These are phyloP conservation scores for Epistrophe grossulariae DNA, from an alignment of 2,888 invertebrate genomes.

Conservation along the genomic window DNA sequence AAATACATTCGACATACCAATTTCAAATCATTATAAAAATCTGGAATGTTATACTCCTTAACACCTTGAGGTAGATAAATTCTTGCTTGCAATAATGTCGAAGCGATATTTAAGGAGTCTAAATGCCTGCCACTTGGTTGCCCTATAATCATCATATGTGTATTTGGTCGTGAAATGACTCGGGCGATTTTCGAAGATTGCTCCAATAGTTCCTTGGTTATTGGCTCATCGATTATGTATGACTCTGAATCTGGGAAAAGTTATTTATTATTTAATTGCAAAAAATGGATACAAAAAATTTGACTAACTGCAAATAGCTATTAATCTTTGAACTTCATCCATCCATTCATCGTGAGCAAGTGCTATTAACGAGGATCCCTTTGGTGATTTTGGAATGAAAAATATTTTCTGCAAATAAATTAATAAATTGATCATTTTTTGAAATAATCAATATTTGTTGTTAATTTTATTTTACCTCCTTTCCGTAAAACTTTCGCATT, in stretches of 20 bases:
- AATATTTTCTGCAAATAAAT: conserved; percentile 80
- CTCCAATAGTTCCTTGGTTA: conserved; percentile 88
- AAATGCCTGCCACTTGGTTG: conserved; percentile 92
- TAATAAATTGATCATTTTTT: not conserved
- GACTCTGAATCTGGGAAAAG: conserved; percentile 86
- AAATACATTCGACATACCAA: conserved; percentile 84
- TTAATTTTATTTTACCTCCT: conserved; percentile 79
- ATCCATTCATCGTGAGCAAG: conserved; percentile 87
- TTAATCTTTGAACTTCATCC: conserved; percentile 86
- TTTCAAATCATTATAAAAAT: conserved; percentile 92
- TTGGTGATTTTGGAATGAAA: conserved; percentile 80
- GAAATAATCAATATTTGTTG: not conserved
- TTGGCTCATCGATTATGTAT: conserved; percentile 86
- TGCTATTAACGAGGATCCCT: conserved; percentile 81
- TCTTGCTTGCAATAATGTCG: conserved; percentile 89
- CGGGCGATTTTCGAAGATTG: conserved; percentile 88
- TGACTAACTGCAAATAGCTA: conserved; percentile 87
- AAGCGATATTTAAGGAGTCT: conserved; percentile 90
- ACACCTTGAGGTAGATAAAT: conserved; percentile 85
- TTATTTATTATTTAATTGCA: not conserved
- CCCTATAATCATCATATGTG: conserved; percentile 85
- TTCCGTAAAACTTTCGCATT: conserved; percentile 82
- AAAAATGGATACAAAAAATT: not conserved
- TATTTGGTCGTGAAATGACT: conserved; percentile 86
- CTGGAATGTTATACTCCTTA: conserved; percentile 85